These are phyloP conservation scores for Ctenochaetus hawaiiensis DNA, from an alignment of 2,797 vertebrate genomes.

Conservation along the genomic window DNA sequence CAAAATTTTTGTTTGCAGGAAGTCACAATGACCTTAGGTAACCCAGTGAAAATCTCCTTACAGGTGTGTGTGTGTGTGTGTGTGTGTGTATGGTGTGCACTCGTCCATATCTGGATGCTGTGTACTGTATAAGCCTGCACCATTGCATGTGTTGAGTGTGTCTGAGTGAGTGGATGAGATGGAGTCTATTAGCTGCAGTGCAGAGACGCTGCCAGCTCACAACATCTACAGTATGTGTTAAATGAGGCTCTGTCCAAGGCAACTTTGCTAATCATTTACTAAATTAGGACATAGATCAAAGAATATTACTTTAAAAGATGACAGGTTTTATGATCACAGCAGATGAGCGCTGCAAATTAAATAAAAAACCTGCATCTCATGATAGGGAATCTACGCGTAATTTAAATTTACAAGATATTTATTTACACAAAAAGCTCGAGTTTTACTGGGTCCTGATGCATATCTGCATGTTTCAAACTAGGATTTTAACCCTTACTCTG, in stretches of 20 bases:
- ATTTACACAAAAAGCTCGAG: slow-evolving; percentile 7
- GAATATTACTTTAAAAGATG: slow-evolving; percentile 33
- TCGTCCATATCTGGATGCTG: slow-evolving; percentile 27
- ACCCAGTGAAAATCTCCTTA: slow-evolving; percentile 40
- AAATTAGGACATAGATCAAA: slow-evolving; percentile 49
- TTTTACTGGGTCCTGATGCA: slow-evolving; percentile 33
- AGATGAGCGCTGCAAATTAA: slow-evolving; percentile 4
- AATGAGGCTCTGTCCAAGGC: slow-evolving; percentile 26
- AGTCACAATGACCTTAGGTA: slow-evolving; percentile 53
- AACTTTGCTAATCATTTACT: slow-evolving; percentile 42
- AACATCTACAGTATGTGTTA: slow-evolving; percentile 29
- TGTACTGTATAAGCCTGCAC: slow-evolving; percentile 35
- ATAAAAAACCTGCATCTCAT: slow-evolving; percentile 14
- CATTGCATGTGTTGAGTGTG: slow-evolving; percentile 40
- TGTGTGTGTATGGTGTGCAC: slow-evolving; percentile 15
- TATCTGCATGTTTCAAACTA: slow-evolving; percentile 45
- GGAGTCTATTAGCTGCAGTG: slow-evolving; percentile 70
- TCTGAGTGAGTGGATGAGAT: slow-evolving; percentile 50
- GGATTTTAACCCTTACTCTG: slow-evolving; percentile 27
- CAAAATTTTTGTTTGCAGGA: slow-evolving; percentile 17
- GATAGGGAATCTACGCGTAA: slow-evolving; percentile 6
- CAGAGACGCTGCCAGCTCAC: slow-evolving; percentile 50
- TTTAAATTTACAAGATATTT: slow-evolving; percentile 7
- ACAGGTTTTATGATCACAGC: slow-evolving; percentile 38
- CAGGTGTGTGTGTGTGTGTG: slow-evolving; percentile 25